phyloP scores from a whole-genome alignment of 2,888 invertebrate genomes.

The Eupithecia exiguata region DNA sequence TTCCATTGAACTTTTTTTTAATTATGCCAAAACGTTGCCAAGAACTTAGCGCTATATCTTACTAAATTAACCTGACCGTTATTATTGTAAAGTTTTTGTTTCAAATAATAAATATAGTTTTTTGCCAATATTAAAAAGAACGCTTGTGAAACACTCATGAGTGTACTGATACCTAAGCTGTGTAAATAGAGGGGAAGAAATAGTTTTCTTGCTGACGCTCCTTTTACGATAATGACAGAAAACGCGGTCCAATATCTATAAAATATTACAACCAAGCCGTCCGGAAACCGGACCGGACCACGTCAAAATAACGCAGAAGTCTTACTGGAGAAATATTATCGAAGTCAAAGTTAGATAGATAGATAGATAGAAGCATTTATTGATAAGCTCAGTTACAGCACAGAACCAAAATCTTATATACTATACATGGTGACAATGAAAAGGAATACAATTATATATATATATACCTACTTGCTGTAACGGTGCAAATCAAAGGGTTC shows the following conservation, averaged over 20 bases:
- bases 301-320: slow-evolving; percentile 13
- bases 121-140: background rate
- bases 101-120: background rate
- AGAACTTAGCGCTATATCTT: background rate
- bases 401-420: too few species aligned
- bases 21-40: background rate
- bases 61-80: background rate
- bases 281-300: slow-evolving; percentile 46
- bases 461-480: too few species aligned
- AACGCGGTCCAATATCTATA: slow-evolving; percentile 83
- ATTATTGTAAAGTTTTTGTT: background rate
- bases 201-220: slow-evolving; percentile 83
- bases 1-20: too few species aligned
- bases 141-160: slow-evolving; percentile 7
- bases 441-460: too few species aligned
- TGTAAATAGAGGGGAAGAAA: slow-evolving; percentile 70
- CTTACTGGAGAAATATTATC: background rate
- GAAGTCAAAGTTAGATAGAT: too few species aligned
- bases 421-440: too few species aligned
- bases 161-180: slow-evolving; percentile 19
- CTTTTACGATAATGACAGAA: slow-evolving; percentile 82
- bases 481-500: too few species aligned
- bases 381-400: too few species aligned
- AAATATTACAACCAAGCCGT: slow-evolving; percentile 66
- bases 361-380: too few species aligned